Percentiles rank a stretch among this genome's conserved stretches.
Conservation (phyloP, 2,113 vertebrate genomes). For the Nibea coibor region DNA sequence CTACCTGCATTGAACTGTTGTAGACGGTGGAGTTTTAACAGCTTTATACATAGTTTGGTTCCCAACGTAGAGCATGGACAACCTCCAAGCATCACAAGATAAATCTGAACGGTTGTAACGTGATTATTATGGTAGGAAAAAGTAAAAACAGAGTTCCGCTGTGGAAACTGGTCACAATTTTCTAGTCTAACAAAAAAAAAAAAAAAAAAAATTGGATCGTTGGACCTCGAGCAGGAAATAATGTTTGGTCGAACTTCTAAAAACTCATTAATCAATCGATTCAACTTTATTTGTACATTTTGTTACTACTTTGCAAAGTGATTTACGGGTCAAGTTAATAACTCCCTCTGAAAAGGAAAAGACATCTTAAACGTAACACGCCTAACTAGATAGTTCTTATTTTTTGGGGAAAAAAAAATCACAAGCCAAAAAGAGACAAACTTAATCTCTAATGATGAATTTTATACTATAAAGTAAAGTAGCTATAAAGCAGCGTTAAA, state of each 20-base stretch:
- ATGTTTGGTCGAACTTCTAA: neutral
- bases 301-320: neutral
- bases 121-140: neutral
- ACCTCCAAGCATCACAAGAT: neutral
- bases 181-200: neutral
- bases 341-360: neutral
- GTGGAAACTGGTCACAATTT: too few relatives aligned
- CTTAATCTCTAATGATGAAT: neutral
- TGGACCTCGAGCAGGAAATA: neutral
- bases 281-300: neutral
- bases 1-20: neutral
- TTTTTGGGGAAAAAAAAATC: neutral
- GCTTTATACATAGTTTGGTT: neutral
- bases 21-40: neutral
- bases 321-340: neutral
- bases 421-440: neutral
- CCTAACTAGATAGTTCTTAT: neutral
- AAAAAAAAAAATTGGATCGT: too few relatives aligned
- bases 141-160: neutral
- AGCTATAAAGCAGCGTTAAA: neutral
- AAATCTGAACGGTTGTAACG: neutral
- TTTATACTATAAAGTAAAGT: too few relatives aligned
- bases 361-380: neutral
- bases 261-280: neutral
- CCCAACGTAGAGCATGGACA: too few relatives aligned